Conservation (phyloP, 2,888 invertebrate genomes). For the Glyphotaelius pellucidus region DNA sequence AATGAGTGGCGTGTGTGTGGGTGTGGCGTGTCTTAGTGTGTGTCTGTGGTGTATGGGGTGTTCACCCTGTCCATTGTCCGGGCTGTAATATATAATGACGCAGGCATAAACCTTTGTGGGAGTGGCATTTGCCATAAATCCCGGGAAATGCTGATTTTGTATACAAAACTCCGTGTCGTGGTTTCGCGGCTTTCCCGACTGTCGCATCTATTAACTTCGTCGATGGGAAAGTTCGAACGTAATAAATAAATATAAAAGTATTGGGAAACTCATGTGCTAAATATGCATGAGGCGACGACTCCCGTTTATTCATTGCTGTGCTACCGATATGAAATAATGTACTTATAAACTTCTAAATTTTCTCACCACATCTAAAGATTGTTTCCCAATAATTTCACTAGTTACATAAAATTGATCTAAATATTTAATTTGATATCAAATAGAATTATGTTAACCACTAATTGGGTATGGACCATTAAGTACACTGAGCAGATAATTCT, state of each 20-base stretch:
- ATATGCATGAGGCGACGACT: not conserved
- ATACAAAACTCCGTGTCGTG: not conserved
- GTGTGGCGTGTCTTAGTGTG: not conserved
- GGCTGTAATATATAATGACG: not conserved
- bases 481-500: too few relatives aligned
- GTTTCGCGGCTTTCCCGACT: not conserved
- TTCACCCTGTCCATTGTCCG: too few relatives aligned
- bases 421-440: too few relatives aligned
- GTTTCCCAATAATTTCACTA: too few relatives aligned
- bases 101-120: slow-evolving; percentile 2
- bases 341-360: too few relatives aligned
- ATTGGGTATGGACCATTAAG: too few relatives aligned
- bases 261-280: not conserved
- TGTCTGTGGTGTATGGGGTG: too few relatives aligned
- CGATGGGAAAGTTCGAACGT: not conserved
- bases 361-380: too few relatives aligned
- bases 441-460: too few relatives aligned
- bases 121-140: not conserved
- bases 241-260: not conserved
- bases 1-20: not conserved
- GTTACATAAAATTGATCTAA: too few relatives aligned
- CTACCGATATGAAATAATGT: too few relatives aligned
- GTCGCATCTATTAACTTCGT: not conserved
- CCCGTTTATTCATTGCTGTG: too few relatives aligned
- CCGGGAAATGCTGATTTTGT: not conserved